phyloP scores from a whole-genome alignment of 2,888 invertebrate species.

The Cephonodes hylas region DNA sequence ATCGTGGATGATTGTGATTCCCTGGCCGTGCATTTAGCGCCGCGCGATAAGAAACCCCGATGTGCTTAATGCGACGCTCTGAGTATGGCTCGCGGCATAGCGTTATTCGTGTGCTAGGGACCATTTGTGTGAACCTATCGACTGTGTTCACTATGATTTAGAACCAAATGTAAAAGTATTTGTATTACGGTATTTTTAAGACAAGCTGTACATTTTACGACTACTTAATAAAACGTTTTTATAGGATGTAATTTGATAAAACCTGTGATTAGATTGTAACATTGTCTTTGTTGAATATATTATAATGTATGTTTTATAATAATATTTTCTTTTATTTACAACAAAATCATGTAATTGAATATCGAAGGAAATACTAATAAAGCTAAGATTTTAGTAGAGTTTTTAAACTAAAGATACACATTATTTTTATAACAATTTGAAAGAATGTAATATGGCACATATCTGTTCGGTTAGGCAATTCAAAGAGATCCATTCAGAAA shows the following conservation, averaged over 20 bases:
- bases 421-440: too few species aligned
- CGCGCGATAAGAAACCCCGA: neutral
- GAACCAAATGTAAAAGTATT: neutral
- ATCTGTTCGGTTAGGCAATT: too few species aligned
- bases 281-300: constrained; percentile 62
- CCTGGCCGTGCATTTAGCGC: neutral
- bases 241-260: constrained; percentile 55
- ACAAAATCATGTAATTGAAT: neutral
- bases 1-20: constrained; percentile 1
- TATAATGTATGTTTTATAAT: constrained; percentile 57
- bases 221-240: constrained; percentile 39
- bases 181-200: constrained; percentile 27
- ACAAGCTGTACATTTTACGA: constrained; percentile 39
- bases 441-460: too few species aligned
- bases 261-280: constrained; percentile 63
- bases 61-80: neutral
- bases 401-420: too few species aligned
- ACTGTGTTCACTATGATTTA: neutral
- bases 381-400: too few species aligned
- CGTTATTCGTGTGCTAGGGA: neutral
- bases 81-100: neutral
- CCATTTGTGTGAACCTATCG: neutral
- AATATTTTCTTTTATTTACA: constrained; percentile 14
- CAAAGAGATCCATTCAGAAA: neutral
- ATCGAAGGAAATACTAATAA: too few species aligned